These are phyloP conservation scores for Psettodes erumei DNA, from an alignment of 2,113 vertebrate species.

Conservation along the genomic window DNA sequence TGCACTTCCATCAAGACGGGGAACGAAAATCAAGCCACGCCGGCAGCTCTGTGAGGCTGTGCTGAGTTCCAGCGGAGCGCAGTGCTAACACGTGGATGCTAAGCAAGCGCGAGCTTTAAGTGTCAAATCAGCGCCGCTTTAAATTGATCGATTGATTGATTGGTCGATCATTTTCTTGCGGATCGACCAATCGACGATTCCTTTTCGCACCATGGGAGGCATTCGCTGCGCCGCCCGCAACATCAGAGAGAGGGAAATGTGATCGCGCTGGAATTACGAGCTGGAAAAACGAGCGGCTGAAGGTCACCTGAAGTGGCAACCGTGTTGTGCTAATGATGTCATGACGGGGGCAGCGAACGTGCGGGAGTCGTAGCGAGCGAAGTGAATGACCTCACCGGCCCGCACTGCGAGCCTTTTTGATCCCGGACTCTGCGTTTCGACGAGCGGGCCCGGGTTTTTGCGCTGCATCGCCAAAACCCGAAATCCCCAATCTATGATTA, in stretches of 20 bases:
- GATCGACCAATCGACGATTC: neutral
- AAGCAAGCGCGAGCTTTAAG: neutral
- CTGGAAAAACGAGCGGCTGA: constrained; percentile 39
- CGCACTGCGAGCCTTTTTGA: constrained; percentile 4
- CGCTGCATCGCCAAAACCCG: too few relatives aligned
- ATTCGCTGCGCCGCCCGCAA: constrained; percentile 44
- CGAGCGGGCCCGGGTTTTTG: neutral
- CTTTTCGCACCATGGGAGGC: neutral
- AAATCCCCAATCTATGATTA: constrained; percentile 47
- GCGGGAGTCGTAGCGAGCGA: neutral
- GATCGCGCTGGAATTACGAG: constrained; percentile 54
- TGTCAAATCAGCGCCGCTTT: neutral
- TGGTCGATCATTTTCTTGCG: neutral
- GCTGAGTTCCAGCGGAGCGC: too few relatives aligned
- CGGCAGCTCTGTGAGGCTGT: too few relatives aligned
- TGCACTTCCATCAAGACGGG: neutral
- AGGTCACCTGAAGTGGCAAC: constrained; percentile 48
- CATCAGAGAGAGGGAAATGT: constrained; percentile 56
- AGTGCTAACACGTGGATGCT: neutral
- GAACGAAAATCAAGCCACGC: neutral
- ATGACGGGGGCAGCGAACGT: too few relatives aligned
- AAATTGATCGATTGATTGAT: neutral
- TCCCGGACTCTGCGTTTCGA: constrained; percentile 14
- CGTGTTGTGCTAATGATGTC: constrained; percentile 33
- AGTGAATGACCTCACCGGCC: constrained; percentile 17